Evolutionary conservation across 1,140 invertebrate genomes (phyloP).

Genomic region (Venustaconcha ellipsiformis): DNA sequence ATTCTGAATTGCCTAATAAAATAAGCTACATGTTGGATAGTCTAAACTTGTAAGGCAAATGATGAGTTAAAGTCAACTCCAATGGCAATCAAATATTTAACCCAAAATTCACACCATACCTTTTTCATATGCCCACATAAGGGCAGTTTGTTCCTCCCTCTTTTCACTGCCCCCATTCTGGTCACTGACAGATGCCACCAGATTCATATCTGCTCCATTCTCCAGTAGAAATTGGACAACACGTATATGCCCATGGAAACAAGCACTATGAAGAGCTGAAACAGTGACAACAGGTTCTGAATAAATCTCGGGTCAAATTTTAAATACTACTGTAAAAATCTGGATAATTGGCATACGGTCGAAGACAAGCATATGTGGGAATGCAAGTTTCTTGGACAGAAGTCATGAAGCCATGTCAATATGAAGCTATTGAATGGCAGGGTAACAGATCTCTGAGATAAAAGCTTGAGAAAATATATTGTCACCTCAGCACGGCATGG

Average conservation of each 20-base stretch:
- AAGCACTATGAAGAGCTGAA: slow-evolving; percentile 71
- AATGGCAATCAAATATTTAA: too few relatives aligned
- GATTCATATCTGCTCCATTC: slow-evolving; percentile 70
- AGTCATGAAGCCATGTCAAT: neutral
- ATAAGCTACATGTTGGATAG: too few relatives aligned
- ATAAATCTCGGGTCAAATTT: neutral
- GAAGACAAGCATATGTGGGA: neutral
- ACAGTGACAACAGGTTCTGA: neutral
- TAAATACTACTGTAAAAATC: neutral
- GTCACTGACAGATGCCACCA: slow-evolving; percentile 65
- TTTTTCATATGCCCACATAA: slow-evolving; percentile 72
- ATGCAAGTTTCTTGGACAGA: neutral
- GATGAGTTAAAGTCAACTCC: too few relatives aligned
- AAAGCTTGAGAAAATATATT: too few relatives aligned
- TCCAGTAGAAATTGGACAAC: slow-evolving; percentile 71
- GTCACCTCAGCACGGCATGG: too few relatives aligned
- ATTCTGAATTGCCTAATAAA: too few relatives aligned
- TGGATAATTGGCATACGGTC: neutral
- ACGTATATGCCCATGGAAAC: slow-evolving; percentile 71
- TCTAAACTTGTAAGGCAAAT: too few relatives aligned
- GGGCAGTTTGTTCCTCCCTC: slow-evolving; percentile 70
- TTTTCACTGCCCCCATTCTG: slow-evolving; percentile 62
- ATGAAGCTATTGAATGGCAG: neutral
- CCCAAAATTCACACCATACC: slow-evolving; percentile 34
- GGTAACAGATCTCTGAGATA: too few relatives aligned